Conservation (phyloP, 1,140 invertebrate species). For the silkworm (Bombyx mori) region DNA sequence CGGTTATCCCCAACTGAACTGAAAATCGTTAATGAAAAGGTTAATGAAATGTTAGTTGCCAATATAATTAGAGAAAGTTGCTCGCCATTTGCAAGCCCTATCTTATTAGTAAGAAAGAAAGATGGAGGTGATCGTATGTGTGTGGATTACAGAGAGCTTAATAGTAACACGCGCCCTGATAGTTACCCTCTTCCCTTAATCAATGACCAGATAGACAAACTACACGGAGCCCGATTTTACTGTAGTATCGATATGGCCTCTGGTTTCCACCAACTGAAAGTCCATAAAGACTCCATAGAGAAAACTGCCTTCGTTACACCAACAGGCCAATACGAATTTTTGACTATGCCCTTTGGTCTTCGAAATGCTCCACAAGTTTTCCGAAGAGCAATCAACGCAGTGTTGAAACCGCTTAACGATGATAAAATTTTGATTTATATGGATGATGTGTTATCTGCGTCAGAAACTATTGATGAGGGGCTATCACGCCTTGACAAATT, state of each 20-base stretch:
- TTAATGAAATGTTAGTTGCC: slow-evolving; percentile 4
- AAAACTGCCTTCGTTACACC: slow-evolving; percentile 55
- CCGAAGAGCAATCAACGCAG: slow-evolving; percentile 28
- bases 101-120: slow-evolving; percentile 66
- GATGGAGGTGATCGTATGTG: slow-evolving; percentile 29
- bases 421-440: slow-evolving; percentile 17
- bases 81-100: slow-evolving; percentile 8
- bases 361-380: slow-evolving; percentile 36
- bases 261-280: too few species aligned
- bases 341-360: too few species aligned
- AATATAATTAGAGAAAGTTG: slow-evolving; percentile 8
- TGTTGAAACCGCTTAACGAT: slow-evolving; percentile 10
- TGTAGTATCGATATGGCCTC: slow-evolving; percentile 38
- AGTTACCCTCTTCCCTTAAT: slow-evolving; percentile 70
- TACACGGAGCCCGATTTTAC: slow-evolving; percentile 19
- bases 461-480: slow-evolving; percentile 17
- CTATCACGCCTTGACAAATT: slow-evolving; percentile 16
- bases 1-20: slow-evolving; percentile 6
- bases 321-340: slow-evolving; percentile 39
- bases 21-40: slow-evolving; percentile 1
- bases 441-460: slow-evolving; percentile 26
- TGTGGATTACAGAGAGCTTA: too few species aligned
- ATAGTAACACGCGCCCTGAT: slow-evolving; percentile 36
- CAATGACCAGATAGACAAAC: slow-evolving; percentile 54
- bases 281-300: slow-evolving; percentile 17